Conservation (phyloP, 2,113 vertebrate species). For the Podarcis raffonei region DNA sequence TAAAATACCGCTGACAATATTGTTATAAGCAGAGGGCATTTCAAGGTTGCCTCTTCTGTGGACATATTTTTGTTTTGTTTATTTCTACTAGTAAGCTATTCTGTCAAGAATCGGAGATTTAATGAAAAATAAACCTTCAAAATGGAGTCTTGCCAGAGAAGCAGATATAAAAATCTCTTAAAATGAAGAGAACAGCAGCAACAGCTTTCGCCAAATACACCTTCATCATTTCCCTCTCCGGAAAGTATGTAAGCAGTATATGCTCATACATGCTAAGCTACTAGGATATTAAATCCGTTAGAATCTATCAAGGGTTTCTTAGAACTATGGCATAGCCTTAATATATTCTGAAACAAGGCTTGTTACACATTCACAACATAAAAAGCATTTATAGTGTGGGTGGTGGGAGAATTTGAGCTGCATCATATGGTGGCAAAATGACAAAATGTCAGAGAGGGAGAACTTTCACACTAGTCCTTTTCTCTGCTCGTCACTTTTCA, state of each 20-base stretch:
- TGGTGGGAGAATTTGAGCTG: not conserved
- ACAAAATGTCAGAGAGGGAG: not conserved
- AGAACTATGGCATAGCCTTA: not conserved
- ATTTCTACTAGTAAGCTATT: slow-evolving; percentile 41
- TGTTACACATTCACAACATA: not conserved
- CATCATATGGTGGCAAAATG: not conserved
- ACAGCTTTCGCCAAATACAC: slow-evolving; percentile 14
- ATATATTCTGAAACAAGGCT: not conserved
- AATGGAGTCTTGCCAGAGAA: slow-evolving; percentile 21
- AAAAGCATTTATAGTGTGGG: not conserved
- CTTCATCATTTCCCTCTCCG: slow-evolving; percentile 1
- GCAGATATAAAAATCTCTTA: slow-evolving; percentile 12
- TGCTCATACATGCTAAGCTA: not conserved
- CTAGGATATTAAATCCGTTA: not conserved
- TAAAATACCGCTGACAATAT: slow-evolving; percentile 31
- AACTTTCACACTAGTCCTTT: not conserved
- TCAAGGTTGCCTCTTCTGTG: slow-evolving; percentile 38
- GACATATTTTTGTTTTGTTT: not conserved
- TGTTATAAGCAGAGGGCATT: not conserved
- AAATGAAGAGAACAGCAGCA: slow-evolving; percentile 30
- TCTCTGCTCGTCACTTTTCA: not conserved
- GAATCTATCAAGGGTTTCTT: not conserved
- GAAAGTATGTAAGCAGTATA: not conserved
- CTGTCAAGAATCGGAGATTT: slow-evolving; percentile 45
- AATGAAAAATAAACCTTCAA: slow-evolving; percentile 49